Base-by-base conservation (phyloP, 2,888 invertebrate genomes). In the Drosophila mulleri region DNA sequence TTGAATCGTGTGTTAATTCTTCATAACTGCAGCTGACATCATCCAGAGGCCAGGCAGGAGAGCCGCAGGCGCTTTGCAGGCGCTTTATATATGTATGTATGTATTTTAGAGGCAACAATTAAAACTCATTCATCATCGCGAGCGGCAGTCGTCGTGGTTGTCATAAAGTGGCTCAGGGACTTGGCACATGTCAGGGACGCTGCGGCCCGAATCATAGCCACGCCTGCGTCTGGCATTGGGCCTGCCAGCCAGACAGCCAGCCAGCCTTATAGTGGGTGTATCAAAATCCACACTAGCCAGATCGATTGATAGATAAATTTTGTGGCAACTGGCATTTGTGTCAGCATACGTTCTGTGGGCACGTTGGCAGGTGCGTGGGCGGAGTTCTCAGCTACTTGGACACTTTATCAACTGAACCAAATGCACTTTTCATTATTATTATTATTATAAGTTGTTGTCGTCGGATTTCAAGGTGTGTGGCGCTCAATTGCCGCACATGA, bases 51-150 rank as follows among this genome's bases (percentile, higher is more conserved):
- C 65, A 62, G 58, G 29, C 68, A 74, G 72, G 72, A 75, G 54
- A 61, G 39, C 62, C 67, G 59, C 82, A 74, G 67, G 48, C 47
- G 32, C 50, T 57, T 70, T 66, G 68, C 83, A 75, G 88, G 73
- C 78, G 57, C 63, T 72, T 14, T 16, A 39, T 39, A 37, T 37
- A 39, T 26, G 6, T 54, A 4, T 37, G 11, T 35, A 8, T 26
- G 7, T 54, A 61, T 83, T 18, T 88, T 88, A 83, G 90, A 90
- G 90, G 79, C 79, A 90, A 87, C 90, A 87, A 90, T 90, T 87
- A 90, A 87, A 90, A 76, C 89, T 80, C 86, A 87, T 87, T 87
- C 90, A 90, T 87, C 86, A 87, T 86, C 85, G 76, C 83, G 87
- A 75, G 48, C 37, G 60, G 69, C 69, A 62, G 74, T 68, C 69